Base-by-base conservation (phyloP, 2,113 vertebrate genomes). In the Vanacampus margaritifer region DNA sequence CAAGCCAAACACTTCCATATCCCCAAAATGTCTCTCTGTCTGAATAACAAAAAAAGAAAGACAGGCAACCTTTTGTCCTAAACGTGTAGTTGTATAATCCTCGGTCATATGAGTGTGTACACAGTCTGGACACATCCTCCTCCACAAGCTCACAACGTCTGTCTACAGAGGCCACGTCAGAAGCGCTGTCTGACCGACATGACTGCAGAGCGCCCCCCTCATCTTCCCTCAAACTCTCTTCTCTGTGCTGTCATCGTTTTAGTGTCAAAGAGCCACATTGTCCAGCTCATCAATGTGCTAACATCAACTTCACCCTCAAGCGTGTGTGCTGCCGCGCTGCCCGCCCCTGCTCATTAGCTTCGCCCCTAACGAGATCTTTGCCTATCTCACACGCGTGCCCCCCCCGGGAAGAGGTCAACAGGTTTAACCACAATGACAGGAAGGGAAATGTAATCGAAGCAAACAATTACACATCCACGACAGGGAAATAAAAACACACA, bases 241-340 rank as follows among this genome's bases (percentile, higher is more conserved):
- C 13, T 19, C 26, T 46, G 46, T 37, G 56, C 64, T 75, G 70
- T 71, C 74, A 51, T 73, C 68, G 64, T 64, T 39, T 43, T 0
- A 45, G 58, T 53, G 54, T 78, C 75, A 85, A 87, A 82, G 86
- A 74, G 53, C 5, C 60, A 71, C 85, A 68, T 76, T 79, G 79
- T 82, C 69, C 57, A 23, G 13, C 65, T 78, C 71, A 58, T 72
- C 69, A 50, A 9, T 11, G 36, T 63, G 46, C 79, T 78, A 83
- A 83, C 77, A 82, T 74, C 54, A 69, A 71, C 72, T 58, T 24
- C 69, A 17, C 46, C 72, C 41, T 36, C 17, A 0, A 76, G 76
- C 71, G 41, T 51, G 39, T 59, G 83, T 61, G 65, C 28, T 23
- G 6, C 75, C 43, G 54, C n/a, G 39, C 21, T 3, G 48, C 21